Evolutionary conservation across 2,113 vertebrate genomes (phyloP).

Genomic region (Gracilinanus agilis): DNA sequence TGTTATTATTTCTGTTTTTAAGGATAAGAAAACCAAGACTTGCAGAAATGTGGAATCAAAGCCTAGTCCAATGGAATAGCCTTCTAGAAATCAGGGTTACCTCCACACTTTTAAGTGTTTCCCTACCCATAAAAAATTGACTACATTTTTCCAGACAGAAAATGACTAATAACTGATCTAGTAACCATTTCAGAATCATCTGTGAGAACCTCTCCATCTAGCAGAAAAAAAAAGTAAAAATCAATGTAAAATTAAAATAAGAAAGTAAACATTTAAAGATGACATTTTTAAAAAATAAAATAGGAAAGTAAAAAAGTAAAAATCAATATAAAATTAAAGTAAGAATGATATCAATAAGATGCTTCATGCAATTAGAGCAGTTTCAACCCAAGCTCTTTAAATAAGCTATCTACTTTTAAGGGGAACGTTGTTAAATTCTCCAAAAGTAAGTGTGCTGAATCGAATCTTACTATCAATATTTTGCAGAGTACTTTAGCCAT

Average conservation of each 20-base stretch:
- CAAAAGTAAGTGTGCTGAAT: not conserved
- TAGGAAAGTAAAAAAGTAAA: too few relatives aligned
- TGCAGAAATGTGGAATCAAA: not conserved
- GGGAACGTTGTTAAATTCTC: not conserved
- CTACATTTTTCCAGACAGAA: not conserved
- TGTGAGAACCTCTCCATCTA: not conserved
- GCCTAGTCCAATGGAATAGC: not conserved
- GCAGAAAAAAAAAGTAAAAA: not conserved
- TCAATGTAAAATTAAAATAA: not conserved
- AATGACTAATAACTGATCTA: not conserved
- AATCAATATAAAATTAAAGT: not conserved
- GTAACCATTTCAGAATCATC: not conserved
- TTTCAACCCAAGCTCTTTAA: not conserved
- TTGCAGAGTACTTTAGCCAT: not conserved
- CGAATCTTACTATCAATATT: not conserved
- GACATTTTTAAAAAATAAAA: too few relatives aligned
- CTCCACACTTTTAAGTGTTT: not conserved
- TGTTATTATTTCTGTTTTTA: not conserved
- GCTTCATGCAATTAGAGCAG: not conserved
- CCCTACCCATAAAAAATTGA: not conserved
- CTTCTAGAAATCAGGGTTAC: not conserved
- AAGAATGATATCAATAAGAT: not conserved
- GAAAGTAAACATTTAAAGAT: too few relatives aligned
- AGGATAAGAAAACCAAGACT: not conserved
- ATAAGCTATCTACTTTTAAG: not conserved